phyloP scores from a whole-genome alignment of 2,797 vertebrate genomes.

The Pelodytes ibericus region DNA sequence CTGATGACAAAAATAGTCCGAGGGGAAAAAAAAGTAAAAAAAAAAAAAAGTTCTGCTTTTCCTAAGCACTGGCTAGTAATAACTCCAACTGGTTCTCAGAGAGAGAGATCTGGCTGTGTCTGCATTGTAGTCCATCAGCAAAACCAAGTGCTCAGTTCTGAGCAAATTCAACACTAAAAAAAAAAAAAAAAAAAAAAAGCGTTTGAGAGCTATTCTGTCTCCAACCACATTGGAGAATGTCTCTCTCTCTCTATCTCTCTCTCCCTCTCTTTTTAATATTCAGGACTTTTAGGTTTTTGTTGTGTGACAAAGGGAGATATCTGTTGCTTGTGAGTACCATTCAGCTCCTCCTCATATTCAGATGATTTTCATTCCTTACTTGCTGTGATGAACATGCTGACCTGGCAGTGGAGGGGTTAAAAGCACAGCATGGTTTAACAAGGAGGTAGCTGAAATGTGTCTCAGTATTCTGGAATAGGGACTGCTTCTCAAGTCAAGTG shows the following conservation, averaged over 20 bases:
- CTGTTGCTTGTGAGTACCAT: slow-evolving; percentile 38
- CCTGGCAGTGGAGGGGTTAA: not conserved
- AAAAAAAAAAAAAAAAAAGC: slow-evolving; percentile 34
- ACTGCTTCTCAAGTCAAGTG: not conserved
- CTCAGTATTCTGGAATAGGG: not conserved
- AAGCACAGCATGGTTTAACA: not conserved
- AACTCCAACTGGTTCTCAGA: slow-evolving; percentile 48
- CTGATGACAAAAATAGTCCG: not conserved
- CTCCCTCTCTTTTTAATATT: slow-evolving; percentile 37
- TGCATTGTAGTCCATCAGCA: slow-evolving; percentile 55
- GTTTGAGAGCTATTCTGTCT: slow-evolving; percentile 36
- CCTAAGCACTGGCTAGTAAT: slow-evolving; percentile 13
- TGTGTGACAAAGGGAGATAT: slow-evolving; percentile 34
- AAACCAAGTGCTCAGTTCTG: slow-evolving; percentile 45
- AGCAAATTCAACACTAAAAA: slow-evolving; percentile 36
- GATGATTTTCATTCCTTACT: not conserved
- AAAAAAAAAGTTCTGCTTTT: slow-evolving; percentile 13
- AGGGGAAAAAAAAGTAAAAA: not conserved
- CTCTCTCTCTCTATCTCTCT: slow-evolving; percentile 49
- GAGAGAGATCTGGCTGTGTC: slow-evolving; percentile 46
- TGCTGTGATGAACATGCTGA: not conserved
- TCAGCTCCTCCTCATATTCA: slow-evolving; percentile 26
- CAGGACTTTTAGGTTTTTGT: slow-evolving; percentile 33
- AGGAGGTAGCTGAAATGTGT: not conserved
- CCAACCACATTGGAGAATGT: slow-evolving; percentile 43